Evolutionary conservation across 2,888 invertebrate species (phyloP).

Genomic region (Leucophenga maculata): DNA sequence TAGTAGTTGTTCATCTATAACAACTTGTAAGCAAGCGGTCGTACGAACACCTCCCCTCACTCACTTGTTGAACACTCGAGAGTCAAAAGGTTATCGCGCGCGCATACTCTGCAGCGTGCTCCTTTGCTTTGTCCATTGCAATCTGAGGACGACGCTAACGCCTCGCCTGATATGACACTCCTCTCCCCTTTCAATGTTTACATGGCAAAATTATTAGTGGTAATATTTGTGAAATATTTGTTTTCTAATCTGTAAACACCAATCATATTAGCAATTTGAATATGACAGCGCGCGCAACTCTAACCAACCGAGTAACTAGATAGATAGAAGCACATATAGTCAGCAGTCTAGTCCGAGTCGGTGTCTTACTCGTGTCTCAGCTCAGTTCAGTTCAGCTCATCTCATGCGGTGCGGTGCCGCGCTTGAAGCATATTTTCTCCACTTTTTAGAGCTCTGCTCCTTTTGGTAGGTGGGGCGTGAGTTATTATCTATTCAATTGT

Average conservation of each 20-base stretch:
- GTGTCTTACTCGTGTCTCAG: conserved; percentile 45
- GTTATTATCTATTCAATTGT: conserved; percentile 71
- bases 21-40: conserved; percentile 21
- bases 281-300: conserved; percentile 57
- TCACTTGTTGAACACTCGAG: conserved; percentile 3
- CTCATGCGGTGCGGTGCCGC: neutral
- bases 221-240: conserved; percentile 70
- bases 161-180: conserved; percentile 22
- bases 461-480: conserved; percentile 66
- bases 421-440: conserved; percentile 15
- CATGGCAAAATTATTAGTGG: conserved; percentile 63
- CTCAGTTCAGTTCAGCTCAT: conserved; percentile 53
- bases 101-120: conserved; percentile 57
- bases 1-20: conserved; percentile 23
- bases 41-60: conserved; percentile 26
- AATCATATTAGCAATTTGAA: conserved; percentile 71
- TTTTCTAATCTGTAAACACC: conserved; percentile 71
- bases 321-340: no score
- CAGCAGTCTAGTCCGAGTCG: no score
- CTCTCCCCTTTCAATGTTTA: conserved; percentile 37
- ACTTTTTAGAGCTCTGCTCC: conserved; percentile 34
- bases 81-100: conserved; percentile 70
- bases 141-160: conserved; percentile 44
- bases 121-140: conserved; percentile 44
- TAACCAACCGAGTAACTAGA: conserved; percentile 47